Evolutionary conservation across 1,140 invertebrate genomes (phyloP), one percentile per base, ranked within the genome.

Genomic region (Gryon sp.): DNA sequence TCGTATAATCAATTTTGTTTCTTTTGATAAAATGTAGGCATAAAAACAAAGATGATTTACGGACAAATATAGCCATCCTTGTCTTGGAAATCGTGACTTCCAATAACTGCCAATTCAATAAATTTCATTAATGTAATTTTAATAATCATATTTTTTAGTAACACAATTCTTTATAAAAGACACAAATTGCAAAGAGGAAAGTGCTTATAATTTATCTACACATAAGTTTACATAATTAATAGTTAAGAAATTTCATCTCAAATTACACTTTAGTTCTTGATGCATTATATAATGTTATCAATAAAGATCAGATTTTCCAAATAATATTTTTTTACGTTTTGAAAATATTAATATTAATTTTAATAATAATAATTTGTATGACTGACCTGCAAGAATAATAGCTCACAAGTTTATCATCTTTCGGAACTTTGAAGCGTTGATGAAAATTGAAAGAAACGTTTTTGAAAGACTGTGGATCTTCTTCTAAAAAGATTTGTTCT

Each of bases 41-140:
- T 99, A 96, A 88, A 99, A 99, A 84, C 96, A 98, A 81, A 98
- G 90, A 86, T 98, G 96, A 84, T 98, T 97, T 36, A 99, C 93
- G 41, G 97, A 98, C 9, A 99, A 91, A 86, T 99, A 99, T 79
- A 99, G 90, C 94, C 97, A 98, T 28, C 98, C 98, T 91, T 98
- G 97, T 30, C 95, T 90, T 2, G 98, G 98, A 65, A 99, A 89
- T 85, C 93, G 94, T 16, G 95, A 94, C 89, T 97, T 97, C 93
- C 96, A 97, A 84, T 97, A 98, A 84, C 97, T 98, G 84, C 22
- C 52, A 14, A 52, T 40, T 30, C 24, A 22, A 60, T 9, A 26
- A 30, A 88, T 90, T 78, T 28, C 26, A 28, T 7, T 28, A 1
- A 9, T 90, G 91, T 82, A 91, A 87, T 43, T 81, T 77, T 48